These are phyloP conservation scores for Drosophila histrio DNA, from an alignment of 2,888 invertebrate genomes.

Conservation along the genomic window DNA sequence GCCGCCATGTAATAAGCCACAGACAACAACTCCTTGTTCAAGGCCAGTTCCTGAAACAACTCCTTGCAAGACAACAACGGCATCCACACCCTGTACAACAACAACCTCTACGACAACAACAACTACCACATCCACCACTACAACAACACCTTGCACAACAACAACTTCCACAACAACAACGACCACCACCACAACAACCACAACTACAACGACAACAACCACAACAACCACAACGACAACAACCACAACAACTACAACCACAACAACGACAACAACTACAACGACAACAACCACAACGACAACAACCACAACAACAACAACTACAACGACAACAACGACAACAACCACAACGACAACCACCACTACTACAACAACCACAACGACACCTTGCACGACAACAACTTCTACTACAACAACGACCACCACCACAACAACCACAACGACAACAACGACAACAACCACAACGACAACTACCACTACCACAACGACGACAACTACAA, in stretches of 20 bases:
- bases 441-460: not conserved
- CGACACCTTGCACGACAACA: not conserved
- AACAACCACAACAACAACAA: slow-evolving; percentile 9
- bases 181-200: not conserved
- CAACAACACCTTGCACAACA: not conserved
- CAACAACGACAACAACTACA: slow-evolving; percentile 7
- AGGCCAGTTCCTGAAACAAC: not conserved
- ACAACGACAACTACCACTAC: slow-evolving; percentile 12
- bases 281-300: not conserved
- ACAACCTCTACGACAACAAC: not conserved
- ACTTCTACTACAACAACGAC: not conserved
- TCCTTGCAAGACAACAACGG: not conserved
- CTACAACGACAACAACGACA: slow-evolving; percentile 3
- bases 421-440: not conserved
- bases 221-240: not conserved
- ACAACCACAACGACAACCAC: not conserved
- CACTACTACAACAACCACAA: not conserved
- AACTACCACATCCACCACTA: not conserved
- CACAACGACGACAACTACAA: not conserved
- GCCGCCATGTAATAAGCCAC: slow-evolving; percentile 34
- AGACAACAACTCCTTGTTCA: slow-evolving; percentile 4
- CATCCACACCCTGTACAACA: not conserved
- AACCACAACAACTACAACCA: not conserved
- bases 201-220: not conserved
- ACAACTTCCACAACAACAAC: slow-evolving; percentile 1